Conservation (phyloP, 2,797 vertebrate species). For the Coranthus polyacanthus region DNA sequence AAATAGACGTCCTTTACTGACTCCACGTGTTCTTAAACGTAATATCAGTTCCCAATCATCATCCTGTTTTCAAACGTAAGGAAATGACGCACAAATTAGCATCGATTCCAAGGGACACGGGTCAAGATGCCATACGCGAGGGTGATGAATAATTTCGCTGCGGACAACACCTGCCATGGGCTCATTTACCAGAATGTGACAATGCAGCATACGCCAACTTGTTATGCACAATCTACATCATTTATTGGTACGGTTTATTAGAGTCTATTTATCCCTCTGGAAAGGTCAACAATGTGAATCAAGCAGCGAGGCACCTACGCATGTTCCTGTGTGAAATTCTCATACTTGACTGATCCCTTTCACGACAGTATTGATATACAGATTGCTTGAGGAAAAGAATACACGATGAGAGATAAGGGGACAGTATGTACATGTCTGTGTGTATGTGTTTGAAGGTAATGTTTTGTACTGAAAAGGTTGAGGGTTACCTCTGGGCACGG, state of each 20-base stretch:
- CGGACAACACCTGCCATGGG: constrained; percentile 22
- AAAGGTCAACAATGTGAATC: constrained; percentile 65
- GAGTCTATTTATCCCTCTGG: constrained; percentile 28
- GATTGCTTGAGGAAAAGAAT: constrained; percentile 37
- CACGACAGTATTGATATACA: constrained; percentile 55
- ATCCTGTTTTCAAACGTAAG: constrained; percentile 23
- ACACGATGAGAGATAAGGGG: constrained; percentile 54
- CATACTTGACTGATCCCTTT: constrained; percentile 63
- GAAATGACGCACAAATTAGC: constrained; percentile 19
- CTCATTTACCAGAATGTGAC: constrained; percentile 32
- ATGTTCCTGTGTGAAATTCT: constrained; percentile 47
- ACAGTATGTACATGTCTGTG: constrained; percentile 1
- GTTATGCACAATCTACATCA: constrained; percentile 13
- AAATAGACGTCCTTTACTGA: too few species aligned
- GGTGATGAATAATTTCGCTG: constrained; percentile 12
- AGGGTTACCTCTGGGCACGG: constrained; percentile 53
- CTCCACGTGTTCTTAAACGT: too few species aligned
- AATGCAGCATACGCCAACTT: constrained; percentile 12
- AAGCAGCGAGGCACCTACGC: constrained; percentile 2
- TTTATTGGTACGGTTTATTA: constrained; percentile 55
- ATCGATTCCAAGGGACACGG: not conserved
- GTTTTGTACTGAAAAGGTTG: constrained; percentile 70
- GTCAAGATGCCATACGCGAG: not conserved
- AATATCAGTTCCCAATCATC: not conserved
- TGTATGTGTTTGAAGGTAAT: constrained; percentile 32